Evolutionary conservation across 2,888 invertebrate species (phyloP), one percentile per base, ranked within the genome.

Genomic region (Odontothrips loti): DNA sequence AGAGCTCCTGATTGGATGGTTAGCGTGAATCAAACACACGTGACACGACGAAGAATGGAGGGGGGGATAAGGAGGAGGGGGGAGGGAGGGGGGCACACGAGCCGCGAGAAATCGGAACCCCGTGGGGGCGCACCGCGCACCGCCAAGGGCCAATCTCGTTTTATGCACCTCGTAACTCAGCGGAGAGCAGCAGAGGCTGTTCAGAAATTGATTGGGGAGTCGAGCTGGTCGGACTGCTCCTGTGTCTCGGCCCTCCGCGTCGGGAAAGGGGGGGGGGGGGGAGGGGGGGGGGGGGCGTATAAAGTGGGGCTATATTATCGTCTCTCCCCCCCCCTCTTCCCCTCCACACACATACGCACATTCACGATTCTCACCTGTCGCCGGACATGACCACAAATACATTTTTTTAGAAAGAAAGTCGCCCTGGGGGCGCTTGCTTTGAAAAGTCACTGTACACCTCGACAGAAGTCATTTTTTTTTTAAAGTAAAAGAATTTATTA

Each of bases 111-210:
- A 75, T 75, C 23, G 68, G 68, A 75, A 75, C 23, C 68, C 23
- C 27, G 23, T 27, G 23, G 10, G 23, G 68, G 15, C 15, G 58
- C n/a, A n/a, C 63, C 11, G 68, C 68, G 68, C 68, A 27, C 23
- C 58, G 58, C 27, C 68, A 75, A 75, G 68, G 68, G 68, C 68
- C 68, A 75, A 75, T 75, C 68, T 75, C 68, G 23, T 75, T 75
- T 75, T 75, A 75, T 75, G 68, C 68, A 75, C 68, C 68, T 75
- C 68, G 68, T 75, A 75, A 75, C 68, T 75, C 68, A 27, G 68
- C 68, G 27, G 27, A 75, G 34, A 43, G 34, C 34, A 6, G 23
- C 68, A 75, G n/a, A n/a, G 68, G 68, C 68, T 75, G 23, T 75
- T 75, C 68, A 75, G 68, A 75, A 75, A 75, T 27, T 75, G 68